phyloP scores from a whole-genome alignment of 2,113 vertebrate species.

The Ctenomys sociabilis region DNA sequence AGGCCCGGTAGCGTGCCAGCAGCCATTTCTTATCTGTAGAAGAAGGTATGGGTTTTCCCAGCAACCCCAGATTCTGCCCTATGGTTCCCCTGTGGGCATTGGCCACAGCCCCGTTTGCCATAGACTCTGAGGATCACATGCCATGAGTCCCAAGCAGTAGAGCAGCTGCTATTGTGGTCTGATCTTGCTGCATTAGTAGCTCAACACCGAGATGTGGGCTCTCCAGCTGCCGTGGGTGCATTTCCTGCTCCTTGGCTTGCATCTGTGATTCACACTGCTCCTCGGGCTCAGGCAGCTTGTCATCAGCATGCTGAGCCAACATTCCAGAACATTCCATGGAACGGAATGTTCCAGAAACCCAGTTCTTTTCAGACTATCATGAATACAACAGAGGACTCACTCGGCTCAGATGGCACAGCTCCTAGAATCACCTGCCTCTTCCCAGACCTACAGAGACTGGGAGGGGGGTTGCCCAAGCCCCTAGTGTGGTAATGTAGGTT shows the following conservation, averaged over 20 bases:
- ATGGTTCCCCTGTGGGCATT: background rate
- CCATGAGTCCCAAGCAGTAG: background rate
- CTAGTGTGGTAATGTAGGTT: background rate
- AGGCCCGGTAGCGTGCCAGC: too few species aligned
- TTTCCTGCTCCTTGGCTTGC: background rate
- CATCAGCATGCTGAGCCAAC: fast-evolving
- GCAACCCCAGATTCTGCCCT: background rate
- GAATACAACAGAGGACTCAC: background rate
- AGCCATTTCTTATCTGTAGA: background rate
- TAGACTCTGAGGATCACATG: fast-evolving
- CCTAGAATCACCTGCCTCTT: background rate
- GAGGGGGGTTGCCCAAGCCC: background rate
- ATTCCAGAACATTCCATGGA: too few species aligned
- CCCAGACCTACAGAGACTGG: background rate
- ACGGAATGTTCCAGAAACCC: background rate
- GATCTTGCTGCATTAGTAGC: background rate
- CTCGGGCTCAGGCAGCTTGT: too few species aligned
- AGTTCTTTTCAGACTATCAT: background rate
- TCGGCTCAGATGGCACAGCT: background rate
- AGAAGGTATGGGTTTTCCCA: background rate
- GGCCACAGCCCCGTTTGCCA: background rate
- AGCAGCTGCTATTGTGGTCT: background rate
- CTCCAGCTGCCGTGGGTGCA: background rate
- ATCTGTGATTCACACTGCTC: background rate
- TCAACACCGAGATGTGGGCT: fast-evolving